Base-by-base conservation (phyloP, 2,797 vertebrate species). In the Lagorchestes hirsutus region DNA sequence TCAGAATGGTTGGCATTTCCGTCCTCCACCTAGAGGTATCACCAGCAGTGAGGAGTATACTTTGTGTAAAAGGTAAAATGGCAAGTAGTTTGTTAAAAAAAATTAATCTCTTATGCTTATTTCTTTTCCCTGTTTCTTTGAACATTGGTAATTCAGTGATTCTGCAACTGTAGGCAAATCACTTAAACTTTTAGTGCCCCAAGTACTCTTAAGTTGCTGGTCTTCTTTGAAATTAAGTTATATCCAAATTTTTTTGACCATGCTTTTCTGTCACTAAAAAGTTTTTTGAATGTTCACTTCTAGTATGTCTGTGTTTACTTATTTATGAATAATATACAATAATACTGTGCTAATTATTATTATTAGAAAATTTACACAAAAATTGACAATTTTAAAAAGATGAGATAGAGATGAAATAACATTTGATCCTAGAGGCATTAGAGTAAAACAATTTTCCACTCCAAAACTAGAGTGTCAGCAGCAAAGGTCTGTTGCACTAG, bases 21-120 rank as follows among this genome's bases (percentile, higher is more conserved):
- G 99, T 52, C 99, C 99, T 97, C 99, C 99, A 94, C 99, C 99
- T 94, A 98, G 99, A 98, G 99, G 99, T 95, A 99, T 99, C 98
- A 99, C 99, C 92, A 99, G 99, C 99, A 99, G 99, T 91, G 99
- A 99, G 98, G 99, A 99, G 95, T 99, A 99, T 98, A 99, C 99
- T 0, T 99, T 99, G 94, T 99, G 99, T 98, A 99, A 99, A 99
- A 99, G 99, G 99, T 99, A 99, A 99, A 52, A 54, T 97, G 62
- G 40, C n/a, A 67, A 94, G 82, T 82, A 46, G 59, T 90, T 97
- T 97, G 91, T 90, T 87, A 95, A 95, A 59, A 59, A 46, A 46
- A 82, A 96, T 92, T 91, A 90, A 55, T 95, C 14, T 0, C 82
- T 9, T 40, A 5, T 96, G 94, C 93, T 94, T 93, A 93, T 8